A percentile compares a stretch with the other conserved stretches of the same genome.
These are phyloP conservation scores for Neoitamus cyanurus DNA, from an alignment of 2,888 invertebrate species.

Conservation along the genomic window DNA sequence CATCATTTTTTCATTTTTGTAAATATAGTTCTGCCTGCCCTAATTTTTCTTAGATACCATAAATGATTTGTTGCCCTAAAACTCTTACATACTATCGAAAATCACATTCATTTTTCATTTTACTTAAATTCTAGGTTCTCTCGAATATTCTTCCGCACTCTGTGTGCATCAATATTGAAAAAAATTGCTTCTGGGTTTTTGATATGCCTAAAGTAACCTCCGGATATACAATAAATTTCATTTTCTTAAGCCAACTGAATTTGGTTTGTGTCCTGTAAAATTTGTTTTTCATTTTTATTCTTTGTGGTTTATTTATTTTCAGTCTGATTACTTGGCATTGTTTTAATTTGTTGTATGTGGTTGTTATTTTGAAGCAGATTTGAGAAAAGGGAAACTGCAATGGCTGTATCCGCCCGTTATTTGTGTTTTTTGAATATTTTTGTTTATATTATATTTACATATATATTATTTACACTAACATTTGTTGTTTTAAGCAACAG, in stretches of 20 bases:
- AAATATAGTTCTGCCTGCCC: background rate
- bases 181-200: background rate
- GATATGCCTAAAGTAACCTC: background rate
- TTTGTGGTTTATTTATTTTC: background rate
- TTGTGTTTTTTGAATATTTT: background rate
- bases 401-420: background rate
- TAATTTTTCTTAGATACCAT: constrained; percentile 20
- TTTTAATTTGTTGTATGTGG: background rate
- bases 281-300: background rate
- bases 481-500: too few species aligned
- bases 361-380: background rate
- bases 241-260: background rate
- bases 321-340: constrained; percentile 5
- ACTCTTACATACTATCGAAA: constrained; percentile 22
- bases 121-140: constrained; percentile 4
- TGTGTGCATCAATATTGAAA: background rate
- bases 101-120: constrained; percentile 38
- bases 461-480: too few species aligned
- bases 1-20: background rate
- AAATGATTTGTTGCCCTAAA: constrained; percentile 35
- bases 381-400: background rate
- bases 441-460: too few species aligned
- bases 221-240: background rate
- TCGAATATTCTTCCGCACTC: background rate
- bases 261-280: background rate